Base-by-base conservation (phyloP, 1,140 invertebrate species). In the Drosophila sucinea region DNA sequence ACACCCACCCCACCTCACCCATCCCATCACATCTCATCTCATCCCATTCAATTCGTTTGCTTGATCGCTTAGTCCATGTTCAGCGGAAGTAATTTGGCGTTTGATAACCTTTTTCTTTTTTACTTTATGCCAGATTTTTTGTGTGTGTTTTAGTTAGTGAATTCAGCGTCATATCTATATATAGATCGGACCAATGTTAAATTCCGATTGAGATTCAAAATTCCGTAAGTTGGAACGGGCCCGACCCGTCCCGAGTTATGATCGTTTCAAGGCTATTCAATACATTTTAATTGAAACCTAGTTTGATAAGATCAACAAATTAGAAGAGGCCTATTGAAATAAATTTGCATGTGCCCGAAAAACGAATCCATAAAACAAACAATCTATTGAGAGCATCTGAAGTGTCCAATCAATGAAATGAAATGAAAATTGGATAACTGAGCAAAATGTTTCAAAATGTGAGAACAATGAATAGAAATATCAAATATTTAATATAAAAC, bases 221-320 rank as follows among this genome's bases (percentile, higher is more conserved):
- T 35, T 35, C 33, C 33, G 33, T 17, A 17, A 35, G 33, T 35
- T 17, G 17, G 17, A 17, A 17, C 33, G 7, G 33, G 33, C 7
- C 33, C 33, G 7, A 6, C 32, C 1, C 32, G 32, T 6, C 33
- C 10, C 33, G 33, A 35, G 73, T 27, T 51, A 51, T 51, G 25
- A 27, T 67, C 57, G 62, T 89, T 89, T 89, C 84, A 89, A 89
- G 84, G 84, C 79, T 83, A 87, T 56, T 25, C 56, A 47, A 73
- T 82, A 79, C 83, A 32, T 83, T 81, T 81, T 74, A 89, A 89
- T 89, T 89, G 79, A 84, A 81, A 69, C 84, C 77, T 63, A 89
- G 60, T 69, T 89, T 84, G 84, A 89, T 89, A 81, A 78, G 70
- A 89, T 89, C 84, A 72, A 62, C 68, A 67, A 76, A 41, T 68